A percentile compares a stretch with the other conserved stretches of the same genome.
Conservation (phyloP, 1,140 invertebrate genomes). For the Ostrea denselamellosa region DNA sequence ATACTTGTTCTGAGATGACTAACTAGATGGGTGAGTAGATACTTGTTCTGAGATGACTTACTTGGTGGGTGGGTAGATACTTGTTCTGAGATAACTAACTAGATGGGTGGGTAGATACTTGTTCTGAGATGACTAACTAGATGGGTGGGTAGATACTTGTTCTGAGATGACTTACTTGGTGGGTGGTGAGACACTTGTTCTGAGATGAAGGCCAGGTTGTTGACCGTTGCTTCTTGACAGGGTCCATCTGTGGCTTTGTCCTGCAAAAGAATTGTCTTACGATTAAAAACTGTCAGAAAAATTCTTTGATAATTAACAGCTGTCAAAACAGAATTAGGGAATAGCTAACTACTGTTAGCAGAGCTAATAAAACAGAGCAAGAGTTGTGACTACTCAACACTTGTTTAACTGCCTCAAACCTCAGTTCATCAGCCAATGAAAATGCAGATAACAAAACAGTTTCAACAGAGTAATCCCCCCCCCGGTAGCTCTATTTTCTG, state of each 20-base stretch:
- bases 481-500: no score
- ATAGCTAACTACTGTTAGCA: no score
- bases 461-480: no score
- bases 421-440: no score
- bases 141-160: not conserved
- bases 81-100: slow-evolving; percentile 78
- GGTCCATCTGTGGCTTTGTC: slow-evolving; percentile 72
- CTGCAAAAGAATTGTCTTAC: slow-evolving; percentile 51
- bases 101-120: slow-evolving; percentile 66
- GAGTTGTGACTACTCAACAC: no score
- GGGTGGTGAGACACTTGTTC: slow-evolving; percentile 80
- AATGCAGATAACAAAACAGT: no score
- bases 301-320: no score
- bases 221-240: slow-evolving; percentile 74
- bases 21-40: not conserved
- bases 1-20: not conserved
- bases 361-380: no score
- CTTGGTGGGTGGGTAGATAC: slow-evolving; percentile 79
- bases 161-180: slow-evolving; percentile 70
- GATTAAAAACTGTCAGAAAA: no score
- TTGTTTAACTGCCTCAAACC: no score
- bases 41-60: slow-evolving; percentile 51
- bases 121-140: not conserved
- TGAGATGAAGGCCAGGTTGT: slow-evolving; percentile 77
- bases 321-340: no score